Conservation (phyloP, 1,140 invertebrate genomes). For the Matsumurasca onukii region DNA sequence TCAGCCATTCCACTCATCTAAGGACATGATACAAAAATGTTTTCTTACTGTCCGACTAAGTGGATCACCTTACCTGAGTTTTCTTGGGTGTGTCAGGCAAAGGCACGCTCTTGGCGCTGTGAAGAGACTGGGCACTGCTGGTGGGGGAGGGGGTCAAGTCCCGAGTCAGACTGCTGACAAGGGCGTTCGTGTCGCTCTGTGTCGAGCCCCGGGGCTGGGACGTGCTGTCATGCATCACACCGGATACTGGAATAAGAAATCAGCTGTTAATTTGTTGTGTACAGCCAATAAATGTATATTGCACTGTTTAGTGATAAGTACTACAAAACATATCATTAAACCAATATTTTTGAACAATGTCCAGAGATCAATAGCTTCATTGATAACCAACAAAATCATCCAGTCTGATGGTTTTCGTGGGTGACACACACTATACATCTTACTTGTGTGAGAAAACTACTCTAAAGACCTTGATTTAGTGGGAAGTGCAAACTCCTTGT, state of each 20-base stretch:
- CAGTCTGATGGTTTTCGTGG: no score
- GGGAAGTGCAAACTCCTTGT: no score
- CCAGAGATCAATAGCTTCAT: no score
- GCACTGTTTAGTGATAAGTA: background rate
- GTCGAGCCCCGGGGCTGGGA: constrained; percentile 57
- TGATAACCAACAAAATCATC: no score
- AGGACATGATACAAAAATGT: constrained; percentile 10
- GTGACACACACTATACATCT: no score
- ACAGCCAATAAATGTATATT: background rate
- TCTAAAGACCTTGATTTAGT: no score
- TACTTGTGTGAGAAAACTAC: no score
- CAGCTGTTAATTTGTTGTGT: no score
- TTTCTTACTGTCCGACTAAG: background rate
- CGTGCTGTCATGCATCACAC: constrained; percentile 47
- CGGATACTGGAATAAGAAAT: constrained; percentile 34
- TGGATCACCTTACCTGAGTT: no score
- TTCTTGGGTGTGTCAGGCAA: constrained; percentile 53
- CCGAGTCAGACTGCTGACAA: constrained; percentile 61
- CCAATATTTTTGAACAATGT: no score
- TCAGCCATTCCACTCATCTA: background rate
- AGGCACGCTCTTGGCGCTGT: constrained; percentile 42
- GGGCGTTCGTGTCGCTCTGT: constrained; percentile 65
- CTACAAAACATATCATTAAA: no score
- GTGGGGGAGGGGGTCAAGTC: constrained; percentile 63
- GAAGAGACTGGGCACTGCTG: constrained; percentile 54